Evolutionary conservation across 2,797 vertebrate genomes (phyloP).

Genomic region (Picus viridis): DNA sequence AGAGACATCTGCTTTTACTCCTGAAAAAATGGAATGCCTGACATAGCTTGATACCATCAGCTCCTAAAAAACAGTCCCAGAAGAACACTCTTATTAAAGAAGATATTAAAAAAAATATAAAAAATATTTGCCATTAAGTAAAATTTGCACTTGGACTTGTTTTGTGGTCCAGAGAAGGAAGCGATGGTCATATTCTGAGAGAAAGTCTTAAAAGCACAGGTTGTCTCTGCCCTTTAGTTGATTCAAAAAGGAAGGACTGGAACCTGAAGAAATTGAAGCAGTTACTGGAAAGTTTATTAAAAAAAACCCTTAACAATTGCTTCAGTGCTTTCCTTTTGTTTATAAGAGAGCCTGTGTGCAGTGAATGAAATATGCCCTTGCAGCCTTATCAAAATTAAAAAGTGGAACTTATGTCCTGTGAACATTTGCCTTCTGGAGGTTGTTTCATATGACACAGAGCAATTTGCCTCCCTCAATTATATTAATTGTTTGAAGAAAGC

Average conservation of each 20-base stretch:
- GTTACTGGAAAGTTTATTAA: not conserved
- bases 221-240: not conserved
- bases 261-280: not conserved
- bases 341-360: not conserved
- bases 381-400: constrained; percentile 37
- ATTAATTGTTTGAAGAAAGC: not conserved
- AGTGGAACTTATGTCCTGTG: not conserved
- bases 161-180: not conserved
- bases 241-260: not conserved
- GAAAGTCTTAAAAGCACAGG: not conserved
- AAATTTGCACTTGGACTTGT: not conserved
- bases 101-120: rapidly evolving
- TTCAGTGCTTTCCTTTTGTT: not conserved
- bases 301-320: not conserved
- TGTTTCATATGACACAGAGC: constrained; percentile 9
- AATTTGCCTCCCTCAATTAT: constrained; percentile 17
- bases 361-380: constrained; percentile 26
- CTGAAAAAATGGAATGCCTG: not conserved
- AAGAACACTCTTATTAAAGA: not conserved
- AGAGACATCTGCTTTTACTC: not conserved
- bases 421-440: not conserved
- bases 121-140: not conserved
- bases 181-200: not conserved
- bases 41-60: not conserved
- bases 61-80: not conserved